Conservation (phyloP, 2,888 invertebrate species). For the Melieria crassipennis region DNA sequence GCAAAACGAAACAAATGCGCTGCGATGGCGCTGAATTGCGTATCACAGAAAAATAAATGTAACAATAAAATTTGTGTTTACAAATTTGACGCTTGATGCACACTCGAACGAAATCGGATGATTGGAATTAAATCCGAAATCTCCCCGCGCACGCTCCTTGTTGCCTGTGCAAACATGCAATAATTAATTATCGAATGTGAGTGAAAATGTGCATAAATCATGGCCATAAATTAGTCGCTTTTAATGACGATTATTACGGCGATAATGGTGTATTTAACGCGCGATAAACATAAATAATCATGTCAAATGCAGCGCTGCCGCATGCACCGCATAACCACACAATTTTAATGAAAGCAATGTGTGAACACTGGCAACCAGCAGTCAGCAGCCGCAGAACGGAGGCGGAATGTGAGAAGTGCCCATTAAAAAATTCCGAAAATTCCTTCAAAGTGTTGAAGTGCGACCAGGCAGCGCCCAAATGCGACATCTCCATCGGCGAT, state of each 20-base stretch:
- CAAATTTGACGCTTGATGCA: no score
- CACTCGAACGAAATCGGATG: no score
- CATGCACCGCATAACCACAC: conserved; percentile 27
- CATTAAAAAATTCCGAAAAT: conserved; percentile 52
- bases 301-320: conserved; percentile 48
- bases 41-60: no score
- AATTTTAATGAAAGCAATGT: conserved; percentile 63
- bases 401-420: conserved; percentile 20
- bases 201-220: conserved; percentile 52
- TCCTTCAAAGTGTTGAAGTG: conserved; percentile 44
- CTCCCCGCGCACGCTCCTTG: no score
- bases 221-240: conserved; percentile 60
- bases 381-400: background rate
- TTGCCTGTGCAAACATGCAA: no score
- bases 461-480: conserved; percentile 9
- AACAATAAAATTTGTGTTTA: no score
- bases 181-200: background rate
- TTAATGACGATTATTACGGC: conserved; percentile 63
- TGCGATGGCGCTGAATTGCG: no score
- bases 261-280: conserved; percentile 62
- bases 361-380: conserved; percentile 53
- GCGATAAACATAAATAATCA: conserved; percentile 63
- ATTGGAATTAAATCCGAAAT: no score
- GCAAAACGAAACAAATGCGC: no score
- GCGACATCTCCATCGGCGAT: background rate